A percentile compares a stretch with the other conserved stretches of the same genome.
Conservation (phyloP, 1,140 invertebrate genomes). For the Nasonia giraulti region DNA sequence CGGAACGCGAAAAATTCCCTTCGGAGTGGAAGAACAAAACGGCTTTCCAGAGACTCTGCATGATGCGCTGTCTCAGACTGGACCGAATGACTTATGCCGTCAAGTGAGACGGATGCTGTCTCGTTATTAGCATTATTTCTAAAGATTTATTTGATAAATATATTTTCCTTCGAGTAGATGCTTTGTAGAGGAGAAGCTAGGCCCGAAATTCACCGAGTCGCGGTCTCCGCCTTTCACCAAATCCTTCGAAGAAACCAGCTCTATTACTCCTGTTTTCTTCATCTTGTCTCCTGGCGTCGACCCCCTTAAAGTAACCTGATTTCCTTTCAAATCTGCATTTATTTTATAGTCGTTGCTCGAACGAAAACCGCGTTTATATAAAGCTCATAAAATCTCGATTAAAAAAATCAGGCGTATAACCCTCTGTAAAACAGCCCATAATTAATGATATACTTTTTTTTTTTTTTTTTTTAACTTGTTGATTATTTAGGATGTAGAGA, state of each 20-base stretch:
- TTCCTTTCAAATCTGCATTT: not conserved
- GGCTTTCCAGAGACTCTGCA: conserved; percentile 91
- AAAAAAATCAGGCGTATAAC: too few relatives aligned
- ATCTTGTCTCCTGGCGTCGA: conserved; percentile 96
- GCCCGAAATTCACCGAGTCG: conserved; percentile 87
- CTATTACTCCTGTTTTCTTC: conserved; percentile 93
- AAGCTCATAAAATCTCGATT: too few relatives aligned
- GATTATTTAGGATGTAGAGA: conserved; percentile 82
- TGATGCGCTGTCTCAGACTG: conserved; percentile 90
- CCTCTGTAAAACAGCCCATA: too few relatives aligned
- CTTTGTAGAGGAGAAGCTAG: conserved; percentile 91
- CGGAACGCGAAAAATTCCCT: conserved; percentile 95
- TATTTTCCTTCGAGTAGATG: conserved; percentile 67
- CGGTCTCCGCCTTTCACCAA: conserved; percentile 86
- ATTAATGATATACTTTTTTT: too few relatives aligned
- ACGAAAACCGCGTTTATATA: too few relatives aligned
- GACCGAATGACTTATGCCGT: conserved; percentile 91
- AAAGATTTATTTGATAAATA: not conserved
- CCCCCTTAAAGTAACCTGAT: conserved; percentile 82
- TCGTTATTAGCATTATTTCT: conserved; percentile 67
- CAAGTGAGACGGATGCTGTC: conserved; percentile 55
- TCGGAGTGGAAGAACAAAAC: conserved; percentile 97
- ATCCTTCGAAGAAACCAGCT: conserved; percentile 90
- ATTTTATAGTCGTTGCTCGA: too few relatives aligned
- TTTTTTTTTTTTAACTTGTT: not conserved